Evolutionary conservation across 2,797 vertebrate genomes (phyloP), one percentile per base, ranked within the genome.

Genomic region (Myripristis murdjan): DNA sequence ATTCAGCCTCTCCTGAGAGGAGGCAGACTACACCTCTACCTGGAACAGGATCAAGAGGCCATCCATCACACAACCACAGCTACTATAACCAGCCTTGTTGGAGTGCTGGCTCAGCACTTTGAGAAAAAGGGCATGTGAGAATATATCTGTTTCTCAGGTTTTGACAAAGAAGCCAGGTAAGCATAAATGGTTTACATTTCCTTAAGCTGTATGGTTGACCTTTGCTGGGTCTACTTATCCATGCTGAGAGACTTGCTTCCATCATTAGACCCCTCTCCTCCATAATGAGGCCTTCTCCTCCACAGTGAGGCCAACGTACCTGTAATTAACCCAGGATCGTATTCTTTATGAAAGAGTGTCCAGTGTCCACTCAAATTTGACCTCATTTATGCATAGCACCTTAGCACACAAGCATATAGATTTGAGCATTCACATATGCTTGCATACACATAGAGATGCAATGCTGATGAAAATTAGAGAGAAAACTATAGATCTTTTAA

Each of bases 21-120:
- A 67, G 52, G 68, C 72, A 57, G 69, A 49, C 73, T 76, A 64
- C 66, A 81, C 60, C 57, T 81, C 51, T 67, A 75, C 62, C 75
- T 80, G 57, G 70, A 82, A 65, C 2, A 55, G 61, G 67, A 78
- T 80, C 82, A 82, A 83, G 54, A 81, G 67, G 44, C 66, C 64
- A 86, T 86, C 74, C 77, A 70, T 88, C 89, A 84, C 56, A 53
- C 52, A 37, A 56, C 49, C 64, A 57, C 55, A 26, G 59, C 75
- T 77, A 62, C 77, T 74, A 56, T 59, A 67, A 79, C 46, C 48
- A 57, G 64, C 47, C 28, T 33, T 0, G 1, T 48, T 24, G 62
- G 57, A 69, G 14, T 23, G 71, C 83, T 82, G 79, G 86, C 65
- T 54, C 43, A 75, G 72, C 80, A 26, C 60, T 76, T 82, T 78